These are phyloP conservation scores for Acromyrmex heyeri DNA, from an alignment of 1,140 invertebrate species.

Conservation along the genomic window DNA sequence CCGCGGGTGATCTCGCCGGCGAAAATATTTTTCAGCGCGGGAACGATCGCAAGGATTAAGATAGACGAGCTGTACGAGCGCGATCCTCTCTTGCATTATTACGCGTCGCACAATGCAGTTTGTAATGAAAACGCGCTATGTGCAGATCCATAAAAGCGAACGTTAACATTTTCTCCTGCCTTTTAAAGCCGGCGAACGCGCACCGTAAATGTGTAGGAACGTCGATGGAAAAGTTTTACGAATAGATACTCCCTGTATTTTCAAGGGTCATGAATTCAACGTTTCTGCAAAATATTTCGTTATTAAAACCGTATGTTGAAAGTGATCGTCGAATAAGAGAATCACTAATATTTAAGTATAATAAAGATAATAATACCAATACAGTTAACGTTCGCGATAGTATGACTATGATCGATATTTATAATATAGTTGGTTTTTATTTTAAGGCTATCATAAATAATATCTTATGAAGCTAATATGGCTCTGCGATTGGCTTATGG, in stretches of 20 bases:
- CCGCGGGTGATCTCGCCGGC: slow-evolving; percentile 54
- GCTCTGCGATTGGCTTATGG: too few relatives aligned
- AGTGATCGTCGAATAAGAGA: background rate
- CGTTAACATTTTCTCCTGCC: slow-evolving; percentile 56
- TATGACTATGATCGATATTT: background rate
- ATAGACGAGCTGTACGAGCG: slow-evolving; percentile 60
- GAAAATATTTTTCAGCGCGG: slow-evolving; percentile 60
- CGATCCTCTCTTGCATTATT: slow-evolving; percentile 57
- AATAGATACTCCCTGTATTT: slow-evolving; percentile 23
- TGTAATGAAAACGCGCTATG: slow-evolving; percentile 59
- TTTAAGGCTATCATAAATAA: too few relatives aligned
- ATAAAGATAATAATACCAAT: background rate
- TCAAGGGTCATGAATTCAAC: slow-evolving; percentile 32
- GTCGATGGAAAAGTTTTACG: slow-evolving; percentile 47
- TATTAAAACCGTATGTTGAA: slow-evolving; percentile 21
- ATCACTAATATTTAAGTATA: background rate
- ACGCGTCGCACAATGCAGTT: slow-evolving; percentile 56
- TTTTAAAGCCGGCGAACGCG: slow-evolving; percentile 45
- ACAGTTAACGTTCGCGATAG: background rate
- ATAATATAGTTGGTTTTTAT: too few relatives aligned
- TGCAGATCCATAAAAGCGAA: slow-evolving; percentile 61
- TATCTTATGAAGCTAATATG: too few relatives aligned
- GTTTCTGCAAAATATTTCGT: background rate
- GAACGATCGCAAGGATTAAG: slow-evolving; percentile 60
- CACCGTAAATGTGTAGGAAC: slow-evolving; percentile 24